Conservation (phyloP, 2,888 invertebrate species). For the Ecdyonurus torrentis region DNA sequence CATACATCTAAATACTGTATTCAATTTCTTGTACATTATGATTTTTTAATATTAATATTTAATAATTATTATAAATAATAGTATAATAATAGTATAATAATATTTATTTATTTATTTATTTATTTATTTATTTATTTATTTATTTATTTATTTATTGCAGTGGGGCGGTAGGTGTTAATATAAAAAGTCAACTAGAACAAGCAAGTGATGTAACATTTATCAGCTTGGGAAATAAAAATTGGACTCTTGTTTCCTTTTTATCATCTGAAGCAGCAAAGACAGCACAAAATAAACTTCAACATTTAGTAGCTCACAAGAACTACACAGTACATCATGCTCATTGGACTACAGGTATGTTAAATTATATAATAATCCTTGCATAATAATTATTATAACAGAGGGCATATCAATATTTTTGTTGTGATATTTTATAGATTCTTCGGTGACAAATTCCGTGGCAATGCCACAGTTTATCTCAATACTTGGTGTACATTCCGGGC, state of each 20-base stretch:
- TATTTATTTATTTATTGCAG: too few relatives aligned
- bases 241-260: conserved; percentile 10
- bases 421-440: neutral
- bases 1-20: too few relatives aligned
- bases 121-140: too few relatives aligned
- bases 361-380: neutral
- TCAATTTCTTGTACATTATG: too few relatives aligned
- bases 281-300: conserved; percentile 1
- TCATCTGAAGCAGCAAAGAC: conserved; percentile 8
- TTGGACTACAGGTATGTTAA: conserved; percentile 12
- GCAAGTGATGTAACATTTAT: neutral
- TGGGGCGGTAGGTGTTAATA: too few relatives aligned
- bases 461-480: neutral
- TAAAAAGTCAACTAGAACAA: neutral
- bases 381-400: neutral
- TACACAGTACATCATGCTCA: conserved; percentile 11
- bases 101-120: too few relatives aligned
- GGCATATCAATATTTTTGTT: too few relatives aligned
- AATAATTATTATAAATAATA: too few relatives aligned
- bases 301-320: conserved; percentile 1
- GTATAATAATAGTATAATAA: too few relatives aligned
- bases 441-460: neutral
- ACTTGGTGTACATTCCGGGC: neutral
- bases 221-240: conserved; percentile 5
- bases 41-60: too few relatives aligned